Conservation (phyloP, 30 jellyfish, hydroid and myxozoan species). For the Nemopilema nomurai region DNA sequence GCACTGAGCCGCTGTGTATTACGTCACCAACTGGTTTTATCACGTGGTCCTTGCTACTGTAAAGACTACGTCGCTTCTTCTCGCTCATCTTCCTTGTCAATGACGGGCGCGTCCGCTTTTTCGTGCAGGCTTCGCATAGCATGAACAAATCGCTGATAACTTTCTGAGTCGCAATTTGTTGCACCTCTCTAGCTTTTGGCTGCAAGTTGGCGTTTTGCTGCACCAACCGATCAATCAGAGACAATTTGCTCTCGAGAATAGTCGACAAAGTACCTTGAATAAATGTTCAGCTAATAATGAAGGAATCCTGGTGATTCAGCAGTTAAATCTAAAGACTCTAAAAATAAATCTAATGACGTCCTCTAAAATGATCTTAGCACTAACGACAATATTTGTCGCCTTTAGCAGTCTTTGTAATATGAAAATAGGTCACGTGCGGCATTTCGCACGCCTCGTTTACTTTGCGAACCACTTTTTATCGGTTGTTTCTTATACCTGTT, state of each 20-base stretch:
- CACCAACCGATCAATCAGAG: background rate
- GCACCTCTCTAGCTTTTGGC: background rate
- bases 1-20: background rate
- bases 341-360: no score
- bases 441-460: no score
- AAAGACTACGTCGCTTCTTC: background rate
- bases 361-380: no score
- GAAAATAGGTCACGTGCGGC: no score
- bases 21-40: background rate
- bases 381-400: no score
- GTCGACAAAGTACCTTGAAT: background rate
- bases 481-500: no score
- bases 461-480: no score
- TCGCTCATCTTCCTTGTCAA: background rate
- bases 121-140: slow-evolving; percentile 23
- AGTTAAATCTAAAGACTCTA: no score
- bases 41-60: background rate
- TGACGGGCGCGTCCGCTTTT: background rate
- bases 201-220: background rate
- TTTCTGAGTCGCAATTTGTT: background rate
- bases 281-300: background rate
- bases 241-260: background rate
- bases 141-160: slow-evolving; percentile 14
- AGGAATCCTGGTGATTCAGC: background rate
- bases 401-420: no score